Evolutionary conservation across 2,797 vertebrate genomes (phyloP), one percentile per base, ranked within the genome.

Genomic region (Hippopotamyrus pictus): DNA sequence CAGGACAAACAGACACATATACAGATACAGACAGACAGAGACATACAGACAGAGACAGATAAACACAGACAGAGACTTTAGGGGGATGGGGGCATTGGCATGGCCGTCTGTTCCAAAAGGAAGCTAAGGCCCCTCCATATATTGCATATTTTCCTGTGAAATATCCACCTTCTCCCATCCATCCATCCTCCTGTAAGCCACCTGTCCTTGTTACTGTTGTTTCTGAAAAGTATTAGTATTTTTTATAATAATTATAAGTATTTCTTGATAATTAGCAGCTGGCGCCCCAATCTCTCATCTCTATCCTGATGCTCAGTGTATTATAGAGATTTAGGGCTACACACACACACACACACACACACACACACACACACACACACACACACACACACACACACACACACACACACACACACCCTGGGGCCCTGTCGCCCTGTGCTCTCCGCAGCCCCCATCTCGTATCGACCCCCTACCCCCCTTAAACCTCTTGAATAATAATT

Each of bases 401-500:
- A n/a, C n/a, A 41, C 41, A 44, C 41, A 44, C 41, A 46, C 8
- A 9, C 48, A 2, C 48, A 50, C 48, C 53, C 53, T 19, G 53
- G 53, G 17, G 17, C 53, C 53, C 53, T 54, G 19, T 54, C 17
- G 53, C 53, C 53, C 17, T 19, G 5, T 19, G 17, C 53, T 54
- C 53, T 19, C 17, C 5, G 5, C 5, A 54, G 17, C 53, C 53
- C 53, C 53, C 53, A 54, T 54, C 53, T 54, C 53, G 0, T 54
- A 54, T 54, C 17, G 53, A 54, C 53, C 53, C 17, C 17, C 17
- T 54, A n/a, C 51, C 54, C 19, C 29, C 94, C 94, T 93, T 95
- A 93, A 96, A 94, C 92, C 95, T 94, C 94, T 92, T 94, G 94
- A 96, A 95, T 94, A 97, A 97, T 95, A 96, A 92, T 96, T 96